Base-by-base conservation (phyloP, 37 sponge, comb jelly and placozoan genomes). In the Oscarella lobularis region DNA sequence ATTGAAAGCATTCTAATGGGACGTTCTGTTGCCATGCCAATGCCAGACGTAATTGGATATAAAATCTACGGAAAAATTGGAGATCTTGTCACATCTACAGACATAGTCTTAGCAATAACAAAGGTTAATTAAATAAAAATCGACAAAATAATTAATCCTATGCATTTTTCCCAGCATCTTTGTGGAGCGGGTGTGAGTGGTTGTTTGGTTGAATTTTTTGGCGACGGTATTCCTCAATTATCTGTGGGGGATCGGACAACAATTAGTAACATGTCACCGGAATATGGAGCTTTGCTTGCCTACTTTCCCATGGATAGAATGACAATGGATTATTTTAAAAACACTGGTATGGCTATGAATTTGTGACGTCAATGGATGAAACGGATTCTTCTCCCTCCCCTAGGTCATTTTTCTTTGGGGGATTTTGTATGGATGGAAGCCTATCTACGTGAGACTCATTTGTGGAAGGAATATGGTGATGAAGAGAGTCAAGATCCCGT, bases 191-290 rank as follows among this genome's bases (percentile, higher is more conserved):
- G 92, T 39, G 92, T 94, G 65, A 88, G 87, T 0, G 88, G 88
- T 0, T 85, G 85, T 70, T 94, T 94, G 76, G 92, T 94, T 35
- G 95, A 94, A 74, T 94, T 94, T 68, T 90, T 83, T 82, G 95
- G 95, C 20, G 88, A 91, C 0, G 95, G 92, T 31, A 88, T 94
- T 37, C 55, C 83, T 37, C 82, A 87, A 67, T 82, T 94, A 67
- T 87, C 91, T 66, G 89, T 94, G n/a, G 88, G 91, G 0, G 95
- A 94, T 71, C 67, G 95, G 38, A 88, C 92, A 39, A 90, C 95
- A 60, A 94, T 94, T 39, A 66, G 86, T 29, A 94, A 94, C 80
- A 94, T 90, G 92, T 94, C 88, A 76, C 92, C 95, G 1, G 95
- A 94, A 76, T 94, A 94, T 54, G 92, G 91, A 4, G 95, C 95